A percentile compares a stretch with the other conserved stretches of the same genome.
phyloP scores from a whole-genome alignment of 2,888 invertebrate genomes.

The Clepsis dumicolana region DNA sequence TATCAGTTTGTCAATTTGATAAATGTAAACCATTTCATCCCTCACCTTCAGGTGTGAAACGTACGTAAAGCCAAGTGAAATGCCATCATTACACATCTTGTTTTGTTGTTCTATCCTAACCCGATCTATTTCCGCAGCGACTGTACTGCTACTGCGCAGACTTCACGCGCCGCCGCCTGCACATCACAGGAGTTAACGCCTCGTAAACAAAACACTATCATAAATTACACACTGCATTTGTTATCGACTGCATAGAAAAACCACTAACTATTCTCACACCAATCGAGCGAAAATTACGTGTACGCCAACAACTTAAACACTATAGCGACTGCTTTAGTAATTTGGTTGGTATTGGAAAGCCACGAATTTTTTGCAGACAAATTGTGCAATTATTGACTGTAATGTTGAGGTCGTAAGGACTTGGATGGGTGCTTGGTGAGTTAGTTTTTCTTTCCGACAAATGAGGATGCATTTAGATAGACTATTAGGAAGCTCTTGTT shows the following conservation, averaged over 20 bases:
- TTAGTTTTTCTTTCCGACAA: constrained; percentile 17
- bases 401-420: background rate
- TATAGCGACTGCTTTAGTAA: background rate
- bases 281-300: background rate
- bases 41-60: no score
- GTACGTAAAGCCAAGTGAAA: no score
- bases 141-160: constrained; percentile 37
- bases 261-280: constrained; percentile 4
- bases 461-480: constrained; percentile 32
- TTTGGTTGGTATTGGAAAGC: background rate
- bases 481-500: constrained; percentile 27
- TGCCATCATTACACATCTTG: no score
- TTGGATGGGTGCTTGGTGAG: background rate
- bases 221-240: constrained; percentile 56
- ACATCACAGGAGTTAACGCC: constrained; percentile 52
- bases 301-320: background rate
- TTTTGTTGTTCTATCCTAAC: background rate
- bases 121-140: constrained; percentile 36
- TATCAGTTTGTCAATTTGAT: no score
- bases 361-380: background rate
- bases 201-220: constrained; percentile 63
- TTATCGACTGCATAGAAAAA: constrained; percentile 47
- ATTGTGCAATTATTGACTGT: background rate
- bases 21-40: no score
- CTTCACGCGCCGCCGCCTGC: constrained; percentile 53